A percentile compares a stretch with the other conserved stretches of the same genome.
Conservation (phyloP, 2,888 invertebrate genomes). For the Dugesia japonica region DNA sequence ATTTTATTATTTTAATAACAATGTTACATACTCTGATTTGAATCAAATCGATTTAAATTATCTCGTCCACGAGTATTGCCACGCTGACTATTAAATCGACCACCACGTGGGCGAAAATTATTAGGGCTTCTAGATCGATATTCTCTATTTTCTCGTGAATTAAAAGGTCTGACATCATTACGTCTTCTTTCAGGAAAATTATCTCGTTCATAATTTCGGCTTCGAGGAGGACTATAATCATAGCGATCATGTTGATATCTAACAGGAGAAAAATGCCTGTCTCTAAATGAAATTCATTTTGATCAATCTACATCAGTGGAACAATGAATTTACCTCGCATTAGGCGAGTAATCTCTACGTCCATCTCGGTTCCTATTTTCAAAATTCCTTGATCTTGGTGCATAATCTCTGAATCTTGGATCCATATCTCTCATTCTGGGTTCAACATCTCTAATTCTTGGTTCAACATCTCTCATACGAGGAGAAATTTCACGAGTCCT, state of each 20-base stretch:
- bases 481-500: neutral
- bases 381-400: neutral
- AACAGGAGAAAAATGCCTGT: neutral
- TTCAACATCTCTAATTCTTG: neutral
- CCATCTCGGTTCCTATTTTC: neutral
- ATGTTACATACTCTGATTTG: neutral
- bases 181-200: neutral
- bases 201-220: neutral
- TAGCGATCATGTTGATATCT: neutral
- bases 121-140: neutral
- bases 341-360: slow-evolving; percentile 5
- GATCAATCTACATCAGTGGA: no score
- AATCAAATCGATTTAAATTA: slow-evolving; percentile 10
- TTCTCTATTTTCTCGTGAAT: neutral
- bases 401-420: neutral
- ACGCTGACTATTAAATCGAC: neutral
- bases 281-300: neutral
- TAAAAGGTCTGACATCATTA: neutral
- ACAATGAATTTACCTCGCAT: slow-evolving; percentile 2
- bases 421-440: neutral
- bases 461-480: neutral
- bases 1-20: no score
- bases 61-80: slow-evolving; percentile 7
- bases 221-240: neutral
- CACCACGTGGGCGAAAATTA: neutral